Evolutionary conservation across 2,113 vertebrate species (phyloP), one percentile per base, ranked within the genome.

Genomic region (Strigops habroptila): DNA sequence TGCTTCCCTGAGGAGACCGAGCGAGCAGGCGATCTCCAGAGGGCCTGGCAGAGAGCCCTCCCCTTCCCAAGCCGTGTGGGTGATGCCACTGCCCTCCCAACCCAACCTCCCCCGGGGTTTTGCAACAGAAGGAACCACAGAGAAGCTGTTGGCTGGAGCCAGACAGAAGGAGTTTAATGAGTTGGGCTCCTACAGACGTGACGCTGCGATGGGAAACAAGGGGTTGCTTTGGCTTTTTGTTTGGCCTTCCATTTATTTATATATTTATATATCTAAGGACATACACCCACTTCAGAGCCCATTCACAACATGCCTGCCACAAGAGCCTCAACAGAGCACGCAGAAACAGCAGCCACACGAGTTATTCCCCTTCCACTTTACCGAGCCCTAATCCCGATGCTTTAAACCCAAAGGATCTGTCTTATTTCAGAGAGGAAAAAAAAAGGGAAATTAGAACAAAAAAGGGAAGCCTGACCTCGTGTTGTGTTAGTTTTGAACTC

Each of bases 71-170:
- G 70, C 51, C 18, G 21, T 62, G 86, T 65, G 82, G 83, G 83
- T 88, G 90, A 49, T 7, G 91, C 90, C 86, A 21, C 82, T 91
- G 94, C 91, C 88, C 88, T 84, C 78, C 85, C 41, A 6, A 64
- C 14, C 78, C 90, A 25, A 27, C 84, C 85, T 82, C 84, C 85
- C 78, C 52, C 17, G 13, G 86, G 53, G 33, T 88, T 86, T 88
- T 82, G 88, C 86, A 95, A 95, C 18, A 71, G 86, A 76, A 64
- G 69, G 73, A 94, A 69, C 57, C 94, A 51, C 81, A 77, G 87
- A 86, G 81, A 3, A 91, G 84, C 62, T 68, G 71, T 51, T 73
- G n/a, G 78, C 60, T 18, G 74, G 62, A 79, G 88, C 74, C 92
- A 94, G 74, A 59, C 53, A 22, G 55, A 59, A 59, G 55, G 55